Percentiles rank a stretch among this genome's conserved stretches.
Evolutionary conservation across 2,888 invertebrate genomes (phyloP).

Genomic region (Andrena fulva): DNA sequence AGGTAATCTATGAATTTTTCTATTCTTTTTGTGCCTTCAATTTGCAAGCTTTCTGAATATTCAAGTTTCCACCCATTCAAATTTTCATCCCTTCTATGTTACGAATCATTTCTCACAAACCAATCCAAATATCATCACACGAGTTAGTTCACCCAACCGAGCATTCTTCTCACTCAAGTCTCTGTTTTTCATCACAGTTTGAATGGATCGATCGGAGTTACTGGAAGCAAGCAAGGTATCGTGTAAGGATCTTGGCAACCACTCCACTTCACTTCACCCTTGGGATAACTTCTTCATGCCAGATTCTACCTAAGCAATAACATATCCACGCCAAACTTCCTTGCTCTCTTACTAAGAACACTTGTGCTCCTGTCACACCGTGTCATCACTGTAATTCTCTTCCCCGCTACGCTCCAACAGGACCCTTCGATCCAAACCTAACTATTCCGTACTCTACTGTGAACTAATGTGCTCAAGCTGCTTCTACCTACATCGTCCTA

Average conservation of each 20-base stretch:
- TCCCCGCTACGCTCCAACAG: background rate
- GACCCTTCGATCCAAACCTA: background rate
- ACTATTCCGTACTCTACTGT: background rate
- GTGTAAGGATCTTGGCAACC: background rate
- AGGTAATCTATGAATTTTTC: no score
- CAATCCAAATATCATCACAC: background rate
- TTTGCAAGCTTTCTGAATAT: background rate
- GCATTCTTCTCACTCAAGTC: no score
- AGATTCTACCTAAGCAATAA: conserved; percentile 2
- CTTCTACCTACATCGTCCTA: conserved; percentile 30
- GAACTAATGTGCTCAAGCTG: conserved; percentile 24
- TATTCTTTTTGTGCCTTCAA: no score
- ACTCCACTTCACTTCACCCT: no score
- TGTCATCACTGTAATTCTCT: conserved; percentile 6
- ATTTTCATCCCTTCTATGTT: background rate
- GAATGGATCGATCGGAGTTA: background rate
- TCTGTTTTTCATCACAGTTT: no score
- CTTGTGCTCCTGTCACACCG: conserved; percentile 6
- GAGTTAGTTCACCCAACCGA: background rate
- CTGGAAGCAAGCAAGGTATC: conserved; percentile 15
- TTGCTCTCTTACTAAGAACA: background rate
- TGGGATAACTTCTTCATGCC: no score
- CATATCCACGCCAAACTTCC: background rate
- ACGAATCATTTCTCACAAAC: background rate
- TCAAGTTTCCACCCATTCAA: background rate